phyloP scores from a whole-genome alignment of 2,888 invertebrate species.

The Chaetoderma sp. region DNA sequence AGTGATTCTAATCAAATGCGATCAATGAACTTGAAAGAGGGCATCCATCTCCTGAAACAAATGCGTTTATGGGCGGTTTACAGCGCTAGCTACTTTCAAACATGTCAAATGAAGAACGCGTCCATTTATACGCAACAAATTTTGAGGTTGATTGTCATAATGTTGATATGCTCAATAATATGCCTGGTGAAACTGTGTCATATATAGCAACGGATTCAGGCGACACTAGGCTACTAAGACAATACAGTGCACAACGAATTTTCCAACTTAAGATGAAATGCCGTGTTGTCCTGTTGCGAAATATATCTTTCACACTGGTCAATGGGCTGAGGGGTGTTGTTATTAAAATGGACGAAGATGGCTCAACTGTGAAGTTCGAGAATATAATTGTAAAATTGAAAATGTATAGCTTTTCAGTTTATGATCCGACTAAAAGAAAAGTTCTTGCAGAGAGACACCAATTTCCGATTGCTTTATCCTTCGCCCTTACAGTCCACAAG shows the following conservation, averaged over 20 bases:
- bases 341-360: background rate
- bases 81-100: background rate
- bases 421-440: background rate
- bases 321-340: background rate
- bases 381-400: background rate
- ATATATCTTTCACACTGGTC: background rate
- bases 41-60: background rate
- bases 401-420: background rate
- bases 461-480: background rate
- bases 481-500: background rate
- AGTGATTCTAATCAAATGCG: background rate
- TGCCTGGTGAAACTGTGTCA: background rate
- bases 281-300: background rate
- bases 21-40: background rate
- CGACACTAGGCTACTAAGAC: background rate
- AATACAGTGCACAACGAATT: background rate
- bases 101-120: background rate
- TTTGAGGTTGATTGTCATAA: conserved; percentile 1
- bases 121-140: background rate
- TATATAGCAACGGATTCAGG: background rate
- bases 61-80: background rate
- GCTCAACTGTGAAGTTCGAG: background rate
- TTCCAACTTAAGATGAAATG: background rate
- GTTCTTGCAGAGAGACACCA: background rate
- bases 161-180: background rate